A percentile compares a stretch with the other conserved stretches of the same genome.
Conservation (phyloP, 1,140 invertebrate genomes). For the Drosophila sturtevanti region DNA sequence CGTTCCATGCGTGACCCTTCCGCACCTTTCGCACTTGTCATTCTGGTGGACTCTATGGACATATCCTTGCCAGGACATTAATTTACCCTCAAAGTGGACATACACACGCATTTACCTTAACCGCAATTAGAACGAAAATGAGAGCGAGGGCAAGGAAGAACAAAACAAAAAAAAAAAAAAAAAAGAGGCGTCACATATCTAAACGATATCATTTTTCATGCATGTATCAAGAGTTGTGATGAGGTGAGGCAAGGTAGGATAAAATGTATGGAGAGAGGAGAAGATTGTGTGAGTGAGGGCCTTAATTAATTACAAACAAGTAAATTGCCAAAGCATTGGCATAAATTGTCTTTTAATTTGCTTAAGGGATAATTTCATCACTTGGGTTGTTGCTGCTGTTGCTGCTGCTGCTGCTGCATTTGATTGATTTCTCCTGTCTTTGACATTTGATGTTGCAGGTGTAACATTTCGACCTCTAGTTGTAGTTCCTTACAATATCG, state of each 20-base stretch:
- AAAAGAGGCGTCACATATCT: conserved; percentile 26
- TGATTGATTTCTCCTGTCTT: conserved; percentile 53
- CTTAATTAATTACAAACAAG: conserved; percentile 55
- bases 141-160: not conserved
- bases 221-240: conserved; percentile 55
- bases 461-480: conserved; percentile 29
- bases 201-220: conserved; percentile 51
- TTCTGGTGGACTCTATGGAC: conserved; percentile 44
- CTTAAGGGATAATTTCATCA: conserved; percentile 11
- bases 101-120: conserved; percentile 36
- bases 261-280: too few relatives aligned
- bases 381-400: not conserved
- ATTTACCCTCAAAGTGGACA: conserved; percentile 51
- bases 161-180: not conserved
- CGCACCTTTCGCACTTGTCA: conserved; percentile 17
- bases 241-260: not conserved
- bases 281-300: not conserved
- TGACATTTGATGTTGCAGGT: conserved; percentile 54
- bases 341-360: conserved; percentile 67
- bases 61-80: conserved; percentile 40
- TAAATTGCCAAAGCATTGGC: conserved; percentile 52
- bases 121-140: conserved; percentile 29
- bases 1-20: not conserved
- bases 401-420: conserved; percentile 29
- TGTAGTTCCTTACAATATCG: conserved; percentile 46